A percentile compares a stretch with the other conserved stretches of the same genome.
Conservation (phyloP, 2,797 vertebrate species). For the Dryobates pubescens region DNA sequence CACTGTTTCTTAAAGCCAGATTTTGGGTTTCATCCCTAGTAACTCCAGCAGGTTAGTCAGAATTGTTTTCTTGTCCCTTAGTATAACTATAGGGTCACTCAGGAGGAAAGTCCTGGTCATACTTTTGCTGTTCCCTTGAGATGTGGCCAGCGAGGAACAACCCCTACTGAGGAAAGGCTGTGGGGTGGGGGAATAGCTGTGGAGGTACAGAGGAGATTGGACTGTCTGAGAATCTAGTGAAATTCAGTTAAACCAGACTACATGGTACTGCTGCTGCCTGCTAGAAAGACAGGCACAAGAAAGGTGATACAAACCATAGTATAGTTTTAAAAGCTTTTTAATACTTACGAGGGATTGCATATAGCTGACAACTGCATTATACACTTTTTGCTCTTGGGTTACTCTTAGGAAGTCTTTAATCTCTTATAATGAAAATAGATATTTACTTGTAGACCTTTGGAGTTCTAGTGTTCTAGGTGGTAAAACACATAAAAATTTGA, state of each 20-base stretch:
- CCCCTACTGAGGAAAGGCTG: rapidly evolving
- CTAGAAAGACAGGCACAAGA: not conserved
- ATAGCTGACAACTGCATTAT: not conserved
- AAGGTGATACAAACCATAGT: not conserved
- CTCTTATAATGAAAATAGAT: not conserved
- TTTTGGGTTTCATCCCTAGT: not conserved
- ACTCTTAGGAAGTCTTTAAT: not conserved
- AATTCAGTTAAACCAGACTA: not conserved
- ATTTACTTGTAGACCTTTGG: not conserved
- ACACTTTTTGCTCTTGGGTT: not conserved
- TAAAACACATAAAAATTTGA: not conserved
- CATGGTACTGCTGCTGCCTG: not conserved
- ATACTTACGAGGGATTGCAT: not conserved
- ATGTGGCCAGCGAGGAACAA: not conserved
- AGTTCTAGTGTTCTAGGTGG: not conserved
- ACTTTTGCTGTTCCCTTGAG: not conserved
- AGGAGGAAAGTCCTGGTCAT: not conserved
- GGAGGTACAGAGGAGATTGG: rapidly evolving
- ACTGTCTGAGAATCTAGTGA: not conserved
- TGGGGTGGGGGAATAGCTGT: not conserved
- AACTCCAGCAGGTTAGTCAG: not conserved
- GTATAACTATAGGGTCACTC: not conserved
- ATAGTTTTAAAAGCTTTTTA: not conserved
- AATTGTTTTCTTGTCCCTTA: not conserved
- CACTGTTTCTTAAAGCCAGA: not conserved